Conservation (phyloP, 2,113 vertebrate genomes). For the Dipodomys spectabilis region DNA sequence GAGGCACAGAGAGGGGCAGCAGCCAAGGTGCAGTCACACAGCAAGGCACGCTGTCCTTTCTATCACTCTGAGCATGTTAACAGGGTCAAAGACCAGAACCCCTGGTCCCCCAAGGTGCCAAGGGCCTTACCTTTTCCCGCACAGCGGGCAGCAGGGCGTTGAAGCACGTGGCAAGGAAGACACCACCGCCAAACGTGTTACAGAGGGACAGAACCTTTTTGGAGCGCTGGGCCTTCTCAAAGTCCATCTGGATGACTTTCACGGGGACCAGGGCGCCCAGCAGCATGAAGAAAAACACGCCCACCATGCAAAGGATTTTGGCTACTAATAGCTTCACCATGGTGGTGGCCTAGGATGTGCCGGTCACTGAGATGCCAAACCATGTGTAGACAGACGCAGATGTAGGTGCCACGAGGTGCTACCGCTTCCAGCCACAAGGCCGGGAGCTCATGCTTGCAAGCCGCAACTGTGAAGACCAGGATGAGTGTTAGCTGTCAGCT, state of each 20-base stretch:
- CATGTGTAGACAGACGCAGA: background rate
- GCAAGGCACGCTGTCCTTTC: background rate
- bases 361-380: background rate
- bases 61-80: rapidly evolving
- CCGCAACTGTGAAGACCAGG: constrained; percentile 48
- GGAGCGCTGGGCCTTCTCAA: constrained; percentile 90
- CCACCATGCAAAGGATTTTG: constrained; percentile 92
- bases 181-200: constrained; percentile 93
- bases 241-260: constrained; percentile 88
- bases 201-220: constrained; percentile 88
- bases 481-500: background rate
- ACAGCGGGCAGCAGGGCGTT: constrained; percentile 93
- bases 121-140: constrained; percentile 90
- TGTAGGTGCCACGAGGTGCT: rapidly evolving
- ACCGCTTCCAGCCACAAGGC: rapidly evolving
- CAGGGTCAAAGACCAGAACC: background rate
- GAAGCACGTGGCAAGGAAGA: constrained; percentile 97
- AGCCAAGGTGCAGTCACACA: background rate
- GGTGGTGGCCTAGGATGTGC: background rate
- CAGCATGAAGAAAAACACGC: constrained; percentile 92
- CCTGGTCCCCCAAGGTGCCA: background rate
- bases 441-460: constrained; percentile 27
- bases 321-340: constrained; percentile 88
- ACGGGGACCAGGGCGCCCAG: constrained; percentile 92
- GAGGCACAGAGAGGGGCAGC: background rate